These are phyloP conservation scores for Gnathonemus echidnorhynchus DNA, from an alignment of 2,113 vertebrate species.

Conservation along the genomic window DNA sequence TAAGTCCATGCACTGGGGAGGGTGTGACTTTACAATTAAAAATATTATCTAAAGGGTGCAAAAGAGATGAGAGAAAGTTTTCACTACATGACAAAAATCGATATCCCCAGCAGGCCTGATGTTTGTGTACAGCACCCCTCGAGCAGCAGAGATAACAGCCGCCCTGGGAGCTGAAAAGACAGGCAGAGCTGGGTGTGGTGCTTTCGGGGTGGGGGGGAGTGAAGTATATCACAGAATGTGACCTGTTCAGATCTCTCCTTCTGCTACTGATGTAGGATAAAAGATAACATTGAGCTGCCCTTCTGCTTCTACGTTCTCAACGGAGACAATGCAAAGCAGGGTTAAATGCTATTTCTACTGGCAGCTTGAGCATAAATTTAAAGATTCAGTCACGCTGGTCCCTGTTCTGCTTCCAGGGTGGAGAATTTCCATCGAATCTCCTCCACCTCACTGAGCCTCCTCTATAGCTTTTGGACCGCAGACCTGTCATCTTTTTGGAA, in stretches of 20 bases:
- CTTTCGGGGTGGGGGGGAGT: not conserved
- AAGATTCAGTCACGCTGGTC: not conserved
- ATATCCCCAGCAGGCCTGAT: slow-evolving; percentile 31
- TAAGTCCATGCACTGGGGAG: slow-evolving; percentile 13
- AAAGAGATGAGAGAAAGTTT: slow-evolving; percentile 30
- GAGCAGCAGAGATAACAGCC: slow-evolving; percentile 2
- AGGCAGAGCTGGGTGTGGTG: not conserved
- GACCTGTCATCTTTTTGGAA: not conserved
- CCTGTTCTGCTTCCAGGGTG: not conserved
- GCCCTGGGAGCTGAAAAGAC: not conserved
- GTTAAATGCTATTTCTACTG: not conserved
- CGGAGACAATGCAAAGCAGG: not conserved
- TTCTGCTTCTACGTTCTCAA: not conserved
- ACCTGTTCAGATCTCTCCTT: not conserved
- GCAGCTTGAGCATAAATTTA: not conserved
- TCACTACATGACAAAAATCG: slow-evolving; percentile 29
- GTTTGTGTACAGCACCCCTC: slow-evolving; percentile 24
- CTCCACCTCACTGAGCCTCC: not conserved
- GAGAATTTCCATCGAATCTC: not conserved
- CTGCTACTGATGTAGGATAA: not conserved
- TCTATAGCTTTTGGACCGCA: not conserved
- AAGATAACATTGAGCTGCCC: not conserved
- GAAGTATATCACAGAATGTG: slow-evolving; percentile 14
- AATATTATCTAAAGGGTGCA: slow-evolving; percentile 12
- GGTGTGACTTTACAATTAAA: not conserved